Percentiles rank a stretch among this genome's conserved stretches.
Conservation (phyloP, 2,797 vertebrate species). For the Odontamblyopus rebecca region DNA sequence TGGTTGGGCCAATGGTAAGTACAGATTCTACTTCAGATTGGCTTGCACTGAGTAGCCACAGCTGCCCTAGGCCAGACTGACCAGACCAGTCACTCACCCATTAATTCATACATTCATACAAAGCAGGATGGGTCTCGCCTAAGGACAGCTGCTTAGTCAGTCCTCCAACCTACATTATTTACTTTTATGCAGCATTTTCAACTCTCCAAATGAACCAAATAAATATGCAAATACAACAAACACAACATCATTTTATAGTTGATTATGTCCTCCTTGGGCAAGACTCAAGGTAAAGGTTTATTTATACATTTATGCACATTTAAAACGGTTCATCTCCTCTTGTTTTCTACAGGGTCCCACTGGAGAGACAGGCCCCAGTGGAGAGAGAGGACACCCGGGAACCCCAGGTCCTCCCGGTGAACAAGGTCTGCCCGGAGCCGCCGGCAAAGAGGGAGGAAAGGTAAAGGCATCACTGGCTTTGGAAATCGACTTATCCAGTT, state of each 20-base stretch:
- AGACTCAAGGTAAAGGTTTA: neutral
- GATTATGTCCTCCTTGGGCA: neutral
- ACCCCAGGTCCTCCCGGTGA: slow-evolving; percentile 96
- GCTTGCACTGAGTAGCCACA: too few species aligned
- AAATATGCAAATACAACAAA: too few species aligned
- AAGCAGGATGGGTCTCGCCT: too few species aligned
- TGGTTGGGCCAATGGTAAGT: slow-evolving; percentile 94
- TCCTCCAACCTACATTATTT: too few species aligned
- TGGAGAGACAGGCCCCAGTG: slow-evolving; percentile 93
- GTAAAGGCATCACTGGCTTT: slow-evolving; percentile 63
- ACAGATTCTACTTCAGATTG: neutral
- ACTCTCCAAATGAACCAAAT: too few species aligned
- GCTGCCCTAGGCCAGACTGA: too few species aligned
- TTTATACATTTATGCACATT: neutral
- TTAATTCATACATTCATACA: too few species aligned
- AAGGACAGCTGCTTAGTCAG: too few species aligned
- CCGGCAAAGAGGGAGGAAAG: slow-evolving; percentile 99
- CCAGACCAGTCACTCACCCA: too few species aligned
- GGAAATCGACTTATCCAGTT: neutral
- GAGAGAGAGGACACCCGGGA: slow-evolving; percentile 95
- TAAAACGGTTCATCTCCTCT: neutral
- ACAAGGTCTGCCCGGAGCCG: slow-evolving; percentile 94
- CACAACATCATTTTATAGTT: too few species aligned
- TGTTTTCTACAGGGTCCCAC: slow-evolving; percentile 86
- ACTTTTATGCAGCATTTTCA: too few species aligned